These are phyloP conservation scores for Cephus spinipes DNA, from an alignment of 2,888 invertebrate genomes.

Conservation along the genomic window DNA sequence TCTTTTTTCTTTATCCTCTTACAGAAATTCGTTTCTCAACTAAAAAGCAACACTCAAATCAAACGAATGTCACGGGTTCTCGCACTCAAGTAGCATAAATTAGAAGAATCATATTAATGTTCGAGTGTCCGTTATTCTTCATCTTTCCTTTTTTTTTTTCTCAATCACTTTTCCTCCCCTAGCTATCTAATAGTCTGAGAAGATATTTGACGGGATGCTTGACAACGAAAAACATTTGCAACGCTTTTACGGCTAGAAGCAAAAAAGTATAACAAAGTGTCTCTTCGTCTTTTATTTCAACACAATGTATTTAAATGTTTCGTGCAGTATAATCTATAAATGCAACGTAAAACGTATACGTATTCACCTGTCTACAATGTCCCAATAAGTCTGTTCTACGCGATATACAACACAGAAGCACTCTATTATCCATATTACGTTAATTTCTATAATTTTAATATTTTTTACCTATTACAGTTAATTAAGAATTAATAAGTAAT, in stretches of 20 bases:
- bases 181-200: not conserved
- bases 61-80: not conserved
- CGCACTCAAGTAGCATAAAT: not conserved
- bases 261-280: not conserved
- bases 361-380: constrained; percentile 18
- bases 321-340: not conserved
- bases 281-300: not conserved
- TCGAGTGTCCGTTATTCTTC: not conserved
- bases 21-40: not conserved
- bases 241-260: not conserved
- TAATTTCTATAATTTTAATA: constrained; percentile 24
- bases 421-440: constrained; percentile 29
- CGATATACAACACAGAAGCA: constrained; percentile 37
- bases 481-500: constrained; percentile 28
- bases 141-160: not conserved
- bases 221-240: not conserved
- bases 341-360: not conserved
- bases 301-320: not conserved
- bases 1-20: not conserved
- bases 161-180: not conserved
- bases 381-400: constrained; percentile 28
- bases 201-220: not conserved
- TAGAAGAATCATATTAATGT: not conserved
- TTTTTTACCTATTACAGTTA: constrained; percentile 33
- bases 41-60: not conserved